Evolutionary conservation across 2,888 invertebrate genomes (phyloP), one percentile per base, ranked within the genome.

Genomic region (Tipula lateralis): DNA sequence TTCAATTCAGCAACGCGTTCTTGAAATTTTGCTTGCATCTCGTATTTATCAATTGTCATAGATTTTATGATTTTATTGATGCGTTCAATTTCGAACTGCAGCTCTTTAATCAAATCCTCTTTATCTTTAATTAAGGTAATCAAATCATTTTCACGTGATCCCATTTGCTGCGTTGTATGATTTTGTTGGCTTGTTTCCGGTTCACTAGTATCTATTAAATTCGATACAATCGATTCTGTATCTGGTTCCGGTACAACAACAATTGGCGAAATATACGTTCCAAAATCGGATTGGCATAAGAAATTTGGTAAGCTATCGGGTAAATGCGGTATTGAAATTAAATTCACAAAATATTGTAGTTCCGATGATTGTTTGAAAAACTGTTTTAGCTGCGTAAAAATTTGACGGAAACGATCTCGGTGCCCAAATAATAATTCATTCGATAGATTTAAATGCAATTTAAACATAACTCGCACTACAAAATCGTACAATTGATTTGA

Each of bases 241-340:
- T 90, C 90, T 1, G 91, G 91, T 85, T 91, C 91, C 0, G 96
- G 96, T 84, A 97, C 93, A 30, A 95, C 93, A 81, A 97, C 98
- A 86, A 98, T 97, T 0, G 99, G 99, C 1, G 98, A 96, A 84
- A 97, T 96, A 88, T 99, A 99, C 24, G 96, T 96, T 84, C 96
- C 94, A 88, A 99, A 93, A 89, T 99, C 99, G 82, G 97, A 95
- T 91, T 92, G 92, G 86, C 96, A 93, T 86, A 97, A 91, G 91
- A 99, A 99, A 91, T 99, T 99, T 0, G 99, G 99, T 85, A 99
- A 97, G 87, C 94, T 94, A 91, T 97, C 95, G 2, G 99, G 99
- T 88, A 99, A 91, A 39, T 95, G 93, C 2, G 99, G 99, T 87
- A 99, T 95, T 84, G 96, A 96, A 85, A 99, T 96, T 83, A 99